These are phyloP conservation scores for Cetoscarus ocellatus DNA, from an alignment of 2,797 vertebrate species.

Conservation along the genomic window DNA sequence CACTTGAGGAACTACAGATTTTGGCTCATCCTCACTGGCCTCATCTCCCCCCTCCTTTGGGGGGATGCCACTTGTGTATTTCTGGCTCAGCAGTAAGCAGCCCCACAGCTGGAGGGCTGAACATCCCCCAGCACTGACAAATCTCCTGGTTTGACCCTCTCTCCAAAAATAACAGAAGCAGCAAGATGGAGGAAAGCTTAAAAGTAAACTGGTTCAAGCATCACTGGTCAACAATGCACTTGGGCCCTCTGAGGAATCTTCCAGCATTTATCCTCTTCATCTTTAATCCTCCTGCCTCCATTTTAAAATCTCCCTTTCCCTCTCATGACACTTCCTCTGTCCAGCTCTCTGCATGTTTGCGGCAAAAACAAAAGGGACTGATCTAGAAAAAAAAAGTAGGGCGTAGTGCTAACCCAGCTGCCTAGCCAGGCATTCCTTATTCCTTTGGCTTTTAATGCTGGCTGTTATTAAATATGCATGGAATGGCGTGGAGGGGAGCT, in stretches of 20 bases:
- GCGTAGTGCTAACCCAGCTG: constrained; percentile 74
- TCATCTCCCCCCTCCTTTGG: too few species aligned
- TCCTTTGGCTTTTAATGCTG: constrained; percentile 79
- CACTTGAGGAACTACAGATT: neutral
- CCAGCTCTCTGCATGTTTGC: constrained; percentile 46
- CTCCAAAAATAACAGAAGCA: neutral
- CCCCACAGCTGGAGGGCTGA: constrained; percentile 17
- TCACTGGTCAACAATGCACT: constrained; percentile 10
- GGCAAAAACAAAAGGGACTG: constrained; percentile 66
- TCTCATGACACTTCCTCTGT: constrained; percentile 44
- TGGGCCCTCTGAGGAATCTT: constrained; percentile 3
- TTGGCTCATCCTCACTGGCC: neutral
- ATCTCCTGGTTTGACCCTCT: constrained; percentile 16
- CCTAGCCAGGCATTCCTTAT: constrained; percentile 80
- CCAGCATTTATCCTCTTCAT: constrained; percentile 5
- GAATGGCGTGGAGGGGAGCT: constrained; percentile 67
- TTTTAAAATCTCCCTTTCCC: constrained; percentile 26
- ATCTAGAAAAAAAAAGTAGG: constrained; percentile 78
- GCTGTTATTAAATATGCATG: constrained; percentile 82
- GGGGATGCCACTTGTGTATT: neutral
- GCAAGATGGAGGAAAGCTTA: neutral
- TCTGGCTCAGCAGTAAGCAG: neutral
- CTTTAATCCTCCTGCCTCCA: constrained; percentile 24
- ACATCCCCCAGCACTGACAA: constrained; percentile 7
- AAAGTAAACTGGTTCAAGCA: neutral